phyloP scores from a whole-genome alignment of 2,797 vertebrate species.

The Oreonectes daqikongensis region DNA sequence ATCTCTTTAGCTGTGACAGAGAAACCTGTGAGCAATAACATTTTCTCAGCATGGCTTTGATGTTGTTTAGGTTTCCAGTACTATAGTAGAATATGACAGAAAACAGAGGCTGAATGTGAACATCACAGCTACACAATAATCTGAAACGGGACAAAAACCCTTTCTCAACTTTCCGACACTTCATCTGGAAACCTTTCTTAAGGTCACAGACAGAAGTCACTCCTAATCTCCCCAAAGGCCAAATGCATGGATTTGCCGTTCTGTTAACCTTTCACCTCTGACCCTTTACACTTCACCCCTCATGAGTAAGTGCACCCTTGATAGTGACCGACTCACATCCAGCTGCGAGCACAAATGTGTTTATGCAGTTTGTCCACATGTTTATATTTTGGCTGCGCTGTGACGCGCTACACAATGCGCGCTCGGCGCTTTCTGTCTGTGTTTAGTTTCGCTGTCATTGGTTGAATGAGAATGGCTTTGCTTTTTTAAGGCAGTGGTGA shows the following conservation, averaged over 20 bases:
- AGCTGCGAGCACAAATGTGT: neutral
- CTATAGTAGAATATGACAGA: too few relatives aligned
- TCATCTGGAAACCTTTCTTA: neutral
- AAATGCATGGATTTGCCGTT: neutral
- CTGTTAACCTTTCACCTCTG: conserved; percentile 3
- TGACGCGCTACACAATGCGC: neutral
- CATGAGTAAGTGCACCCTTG: conserved; percentile 10
- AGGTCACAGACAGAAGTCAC: neutral
- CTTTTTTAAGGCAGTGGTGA: conserved; percentile 25
- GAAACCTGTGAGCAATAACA: too few relatives aligned
- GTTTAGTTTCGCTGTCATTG: conserved; percentile 4
- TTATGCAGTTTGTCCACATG: neutral
- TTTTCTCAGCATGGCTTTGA: too few relatives aligned
- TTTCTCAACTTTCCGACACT: too few relatives aligned
- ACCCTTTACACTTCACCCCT: conserved; percentile 7
- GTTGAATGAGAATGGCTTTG: neutral
- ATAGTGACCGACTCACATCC: neutral
- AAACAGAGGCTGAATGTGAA: too few relatives aligned
- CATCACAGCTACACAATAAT: too few relatives aligned
- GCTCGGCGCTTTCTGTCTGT: neutral
- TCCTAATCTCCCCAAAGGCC: neutral
- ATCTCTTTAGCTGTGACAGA: too few relatives aligned
- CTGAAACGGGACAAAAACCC: too few relatives aligned
- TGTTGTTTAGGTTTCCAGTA: too few relatives aligned
- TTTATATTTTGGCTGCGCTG: neutral